These are phyloP conservation scores for Crypturellus undulatus DNA, from an alignment of 2,113 vertebrate species.

Conservation along the genomic window DNA sequence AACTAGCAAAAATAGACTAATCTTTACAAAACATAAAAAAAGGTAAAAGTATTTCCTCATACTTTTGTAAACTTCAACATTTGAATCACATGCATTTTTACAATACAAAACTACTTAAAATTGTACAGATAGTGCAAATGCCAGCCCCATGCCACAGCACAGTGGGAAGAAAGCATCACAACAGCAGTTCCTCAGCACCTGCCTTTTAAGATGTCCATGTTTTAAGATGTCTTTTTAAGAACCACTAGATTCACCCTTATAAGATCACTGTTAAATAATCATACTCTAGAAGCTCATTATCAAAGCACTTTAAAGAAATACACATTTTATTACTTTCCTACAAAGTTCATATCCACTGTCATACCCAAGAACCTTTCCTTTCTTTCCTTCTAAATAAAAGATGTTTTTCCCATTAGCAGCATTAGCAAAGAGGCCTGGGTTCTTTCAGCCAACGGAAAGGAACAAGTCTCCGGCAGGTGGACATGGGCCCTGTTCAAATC, in stretches of 20 bases:
- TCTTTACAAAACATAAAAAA: not conserved
- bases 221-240: too few relatives aligned
- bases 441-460: accelerated
- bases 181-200: not conserved
- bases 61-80: not conserved
- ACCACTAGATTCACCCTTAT: not conserved
- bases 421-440: not conserved
- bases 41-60: not conserved
- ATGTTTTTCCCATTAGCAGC: not conserved
- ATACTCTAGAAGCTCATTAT: not conserved
- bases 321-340: not conserved
- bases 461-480: not conserved
- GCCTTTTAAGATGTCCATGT: not conserved
- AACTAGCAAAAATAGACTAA: not conserved
- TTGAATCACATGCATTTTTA: accelerated
- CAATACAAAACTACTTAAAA: accelerated
- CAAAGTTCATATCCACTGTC: too few relatives aligned
- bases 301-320: not conserved
- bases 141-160: not conserved
- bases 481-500: not conserved
- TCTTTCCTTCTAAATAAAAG: too few relatives aligned
- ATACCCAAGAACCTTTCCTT: too few relatives aligned
- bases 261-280: not conserved
- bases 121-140: accelerated
- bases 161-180: not conserved